Base-by-base conservation (phyloP, 1,140 invertebrate species). In the Zaprionus ornatus region DNA sequence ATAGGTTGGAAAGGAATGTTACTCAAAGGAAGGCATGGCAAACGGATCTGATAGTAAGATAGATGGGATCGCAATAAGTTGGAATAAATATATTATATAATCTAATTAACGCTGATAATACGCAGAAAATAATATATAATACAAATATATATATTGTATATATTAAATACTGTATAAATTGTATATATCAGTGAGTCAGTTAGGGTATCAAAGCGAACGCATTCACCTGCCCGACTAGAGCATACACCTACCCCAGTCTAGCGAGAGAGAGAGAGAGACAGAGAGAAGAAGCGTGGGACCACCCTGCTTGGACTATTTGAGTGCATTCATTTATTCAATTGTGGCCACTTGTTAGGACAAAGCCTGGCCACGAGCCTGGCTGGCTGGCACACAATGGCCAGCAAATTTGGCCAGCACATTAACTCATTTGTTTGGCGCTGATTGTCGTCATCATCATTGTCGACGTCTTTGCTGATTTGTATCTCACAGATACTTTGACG, bases 251-350 rank as follows among this genome's bases (percentile, higher is more conserved):
- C 57, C 66, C 6, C 35, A 63, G 42, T 21, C 37, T 0, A 9
- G 27, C 27, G 29, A 32, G 40, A 2, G 7, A 4, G 40, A 2
- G 7, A 4, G 40, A 37, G 32, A 35, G 32, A 27, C 56, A 61
- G 10, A 21, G n/a, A 35, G 4, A 60, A n/a, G 15, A 17, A 15
- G 21, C 12, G 9, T n/a, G 50, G n/a, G 21, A 19, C 45, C 45
- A 48, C 45, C 45, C 37, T 19, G 45, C 50, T 42, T 15, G 25
- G 25, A 17, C 37, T 35, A 59, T 45, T 65, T 64, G 67, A 71
- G 70, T 88, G 80, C 84, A 87, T 87, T 87, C 84, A 90, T 87
- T 87, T 87, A 88, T 87, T 87, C 84, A 87, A 87, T 87, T 87
- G 84, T 87, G 84, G 84, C 84, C 84, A 87, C 84, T 87, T 87